phyloP scores from a whole-genome alignment of 2,888 invertebrate genomes.

The Laspeyria flexula region DNA sequence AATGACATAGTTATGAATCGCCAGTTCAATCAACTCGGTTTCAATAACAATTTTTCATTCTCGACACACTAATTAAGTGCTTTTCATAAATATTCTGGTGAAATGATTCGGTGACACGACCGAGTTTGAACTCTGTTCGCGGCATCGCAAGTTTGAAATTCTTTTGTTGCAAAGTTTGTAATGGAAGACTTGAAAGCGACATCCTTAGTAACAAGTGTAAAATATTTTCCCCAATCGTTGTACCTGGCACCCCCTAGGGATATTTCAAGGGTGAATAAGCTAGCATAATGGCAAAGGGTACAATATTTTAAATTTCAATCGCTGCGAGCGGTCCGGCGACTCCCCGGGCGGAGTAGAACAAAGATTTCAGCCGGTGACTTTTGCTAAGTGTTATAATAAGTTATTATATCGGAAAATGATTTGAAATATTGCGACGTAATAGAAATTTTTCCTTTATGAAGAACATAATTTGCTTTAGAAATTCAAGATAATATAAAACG shows the following conservation, averaged over 20 bases:
- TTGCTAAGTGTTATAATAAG: slow-evolving; percentile 78
- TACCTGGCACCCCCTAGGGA: slow-evolving; percentile 85
- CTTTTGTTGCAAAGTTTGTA: slow-evolving; percentile 51
- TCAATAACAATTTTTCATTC: slow-evolving; percentile 86
- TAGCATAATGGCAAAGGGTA: slow-evolving; percentile 86
- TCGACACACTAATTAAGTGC: slow-evolving; percentile 85
- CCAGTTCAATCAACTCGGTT: slow-evolving; percentile 83
- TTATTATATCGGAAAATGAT: slow-evolving; percentile 67
- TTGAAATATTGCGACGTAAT: slow-evolving; percentile 38
- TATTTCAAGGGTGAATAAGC: slow-evolving; percentile 87
- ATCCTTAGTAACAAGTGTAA: slow-evolving; percentile 86
- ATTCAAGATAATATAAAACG: neutral
- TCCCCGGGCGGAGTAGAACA: slow-evolving; percentile 75
- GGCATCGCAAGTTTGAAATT: slow-evolving; percentile 49
- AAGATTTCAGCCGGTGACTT: slow-evolving; percentile 81
- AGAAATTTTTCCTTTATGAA: slow-evolving; percentile 13
- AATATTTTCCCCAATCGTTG: slow-evolving; percentile 85
- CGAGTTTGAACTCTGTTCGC: slow-evolving; percentile 57
- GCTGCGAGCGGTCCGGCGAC: slow-evolving; percentile 82
- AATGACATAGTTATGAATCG: slow-evolving; percentile 84
- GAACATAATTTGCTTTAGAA: slow-evolving; percentile 5
- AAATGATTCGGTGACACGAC: slow-evolving; percentile 33
- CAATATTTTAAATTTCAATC: slow-evolving; percentile 87
- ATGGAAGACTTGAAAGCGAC: slow-evolving; percentile 77
- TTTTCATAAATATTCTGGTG: slow-evolving; percentile 79